Conservation (phyloP, 2,113 vertebrate genomes). For the Plecturocebus donacophilus region DNA sequence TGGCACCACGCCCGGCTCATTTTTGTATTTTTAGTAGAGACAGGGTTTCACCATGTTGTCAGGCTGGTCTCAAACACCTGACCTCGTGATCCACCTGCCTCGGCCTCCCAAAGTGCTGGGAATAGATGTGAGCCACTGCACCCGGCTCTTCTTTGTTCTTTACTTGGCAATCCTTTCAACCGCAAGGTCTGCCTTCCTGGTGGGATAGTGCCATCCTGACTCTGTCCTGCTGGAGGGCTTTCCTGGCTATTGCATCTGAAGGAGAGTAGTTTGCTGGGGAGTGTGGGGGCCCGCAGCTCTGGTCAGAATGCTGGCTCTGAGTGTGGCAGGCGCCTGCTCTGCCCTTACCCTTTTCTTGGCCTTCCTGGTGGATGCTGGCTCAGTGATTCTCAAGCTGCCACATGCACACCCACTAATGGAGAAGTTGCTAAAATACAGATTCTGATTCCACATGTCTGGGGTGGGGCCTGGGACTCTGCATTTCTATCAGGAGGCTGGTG, state of each 20-base stretch:
- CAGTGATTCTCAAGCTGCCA: not conserved
- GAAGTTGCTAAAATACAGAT: too few species aligned
- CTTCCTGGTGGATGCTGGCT: too few species aligned
- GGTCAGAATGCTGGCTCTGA: not conserved
- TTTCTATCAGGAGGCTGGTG: not conserved
- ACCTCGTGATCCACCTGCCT: too few species aligned
- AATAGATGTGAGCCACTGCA: too few species aligned
- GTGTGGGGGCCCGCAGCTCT: too few species aligned
- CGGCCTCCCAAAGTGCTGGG: too few species aligned
- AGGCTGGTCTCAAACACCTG: too few species aligned
- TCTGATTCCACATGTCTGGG: not conserved
- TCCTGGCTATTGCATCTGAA: not conserved
- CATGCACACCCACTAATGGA: rapidly evolving
- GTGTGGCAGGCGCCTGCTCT: not conserved
- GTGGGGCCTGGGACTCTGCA: not conserved
- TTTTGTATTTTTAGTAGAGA: too few species aligned
- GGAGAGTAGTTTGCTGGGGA: not conserved
- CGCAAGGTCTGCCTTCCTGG: not conserved
- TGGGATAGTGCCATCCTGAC: not conserved
- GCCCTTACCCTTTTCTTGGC: not conserved
- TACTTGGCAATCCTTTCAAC: too few species aligned
- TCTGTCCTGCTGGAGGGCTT: not conserved
- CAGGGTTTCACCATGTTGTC: too few species aligned
- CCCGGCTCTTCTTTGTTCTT: not conserved
- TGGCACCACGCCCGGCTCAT: too few species aligned